Evolutionary conservation across 1,140 invertebrate species (phyloP).

Genomic region (Cherax destructor): DNA sequence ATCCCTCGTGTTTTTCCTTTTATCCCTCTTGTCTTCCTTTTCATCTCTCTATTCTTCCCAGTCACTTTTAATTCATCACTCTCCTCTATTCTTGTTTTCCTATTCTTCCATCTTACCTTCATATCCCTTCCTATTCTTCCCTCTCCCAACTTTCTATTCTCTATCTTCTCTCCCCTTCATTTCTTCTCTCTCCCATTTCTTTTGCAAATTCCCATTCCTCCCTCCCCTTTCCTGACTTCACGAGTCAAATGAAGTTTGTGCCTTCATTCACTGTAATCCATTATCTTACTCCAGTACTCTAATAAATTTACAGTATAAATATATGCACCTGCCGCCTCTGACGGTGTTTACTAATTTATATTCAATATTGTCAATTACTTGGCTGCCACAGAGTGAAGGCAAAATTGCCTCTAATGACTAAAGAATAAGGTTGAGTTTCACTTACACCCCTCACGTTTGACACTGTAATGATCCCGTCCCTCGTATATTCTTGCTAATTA

Average conservation of each 20-base stretch:
- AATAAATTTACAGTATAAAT: not conserved
- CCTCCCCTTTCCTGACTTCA: not conserved
- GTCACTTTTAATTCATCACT: too few relatives aligned
- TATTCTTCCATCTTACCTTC: too few relatives aligned
- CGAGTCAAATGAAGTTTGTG: not conserved
- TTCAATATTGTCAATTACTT: slow-evolving; percentile 1
- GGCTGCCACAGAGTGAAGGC: not conserved
- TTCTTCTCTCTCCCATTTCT: not conserved
- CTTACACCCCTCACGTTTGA: not conserved
- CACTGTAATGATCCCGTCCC: not conserved
- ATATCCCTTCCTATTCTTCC: too few relatives aligned
- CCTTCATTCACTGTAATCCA: not conserved
- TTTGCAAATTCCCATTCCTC: too few relatives aligned
- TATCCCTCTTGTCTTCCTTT: too few relatives aligned
- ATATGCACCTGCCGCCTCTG: not conserved
- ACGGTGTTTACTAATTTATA: not conserved
- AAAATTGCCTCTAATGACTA: not conserved
- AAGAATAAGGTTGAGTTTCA: not conserved
- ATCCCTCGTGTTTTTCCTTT: too few relatives aligned
- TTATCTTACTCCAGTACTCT: not conserved
- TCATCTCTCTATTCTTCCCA: too few relatives aligned
- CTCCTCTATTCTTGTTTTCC: too few relatives aligned
- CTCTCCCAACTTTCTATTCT: too few relatives aligned
- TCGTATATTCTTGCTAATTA: not conserved
- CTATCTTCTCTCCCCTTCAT: too few relatives aligned